Evolutionary conservation across 2,888 invertebrate genomes (phyloP), one percentile per base, ranked within the genome.

Genomic region (Apodemia zela): DNA sequence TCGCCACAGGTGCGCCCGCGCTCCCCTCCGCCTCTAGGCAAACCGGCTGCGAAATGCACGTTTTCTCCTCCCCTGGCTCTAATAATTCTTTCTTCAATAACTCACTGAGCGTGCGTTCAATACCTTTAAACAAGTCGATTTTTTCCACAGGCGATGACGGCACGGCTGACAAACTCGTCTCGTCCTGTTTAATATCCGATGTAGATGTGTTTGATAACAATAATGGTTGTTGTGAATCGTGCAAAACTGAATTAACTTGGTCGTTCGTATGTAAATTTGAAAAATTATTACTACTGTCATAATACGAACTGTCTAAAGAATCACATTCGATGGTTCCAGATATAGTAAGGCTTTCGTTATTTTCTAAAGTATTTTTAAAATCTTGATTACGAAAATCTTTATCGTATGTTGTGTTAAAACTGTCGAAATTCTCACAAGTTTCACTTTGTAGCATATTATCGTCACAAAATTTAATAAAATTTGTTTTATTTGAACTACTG

Each of bases 41-140:
- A 86, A 85, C 89, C 87, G 87, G 87, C 85, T 82, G 80, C 78
- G 75, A 78, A 73, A 75, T 78, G 79, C 84, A 82, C 78, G 82
- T 85, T 90, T 89, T 90, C 89, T 84, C 89, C 87, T 80, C 86
- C 77, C 82, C 83, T 79, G 84, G 84, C 69, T 88, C 88, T 76
- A 89, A 75, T 81, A 89, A 85, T 85, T 92, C 92, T 89, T 92
- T 92, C 83, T 91, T 92, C 78, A 92, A 87, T 81, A 92, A 82
- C 82, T 90, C 92, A 84, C 89, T 91, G 71, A 92, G 84, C 78
- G 93, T 93, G 75, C 87, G 90, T 78, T 92, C 90, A 71, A 92
- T 90, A 79, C 90, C 91, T 87, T 88, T 89, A 74, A 90, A 89
- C 78, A 92, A 76, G 80, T 92, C 92, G 73, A 89, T 88, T 81